These are phyloP conservation scores for Archivesica marissinica DNA, from an alignment of 1,140 invertebrate genomes.

Conservation along the genomic window DNA sequence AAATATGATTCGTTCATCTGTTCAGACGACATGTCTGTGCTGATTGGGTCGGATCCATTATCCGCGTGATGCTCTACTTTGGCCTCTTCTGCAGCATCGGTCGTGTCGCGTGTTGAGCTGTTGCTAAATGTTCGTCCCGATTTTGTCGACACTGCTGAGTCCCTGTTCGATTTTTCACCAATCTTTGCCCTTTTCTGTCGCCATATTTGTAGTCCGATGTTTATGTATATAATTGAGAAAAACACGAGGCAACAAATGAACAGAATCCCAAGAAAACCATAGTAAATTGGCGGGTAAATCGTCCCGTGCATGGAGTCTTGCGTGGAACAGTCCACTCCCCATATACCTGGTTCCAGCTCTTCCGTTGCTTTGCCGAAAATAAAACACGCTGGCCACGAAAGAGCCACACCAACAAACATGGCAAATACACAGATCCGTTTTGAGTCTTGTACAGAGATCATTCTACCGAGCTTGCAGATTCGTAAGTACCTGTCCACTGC, in stretches of 20 bases:
- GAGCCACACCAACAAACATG: slow-evolving; percentile 73
- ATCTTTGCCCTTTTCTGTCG: slow-evolving; percentile 71
- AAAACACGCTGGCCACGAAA: slow-evolving; percentile 77
- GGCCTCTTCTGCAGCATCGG: slow-evolving; percentile 7
- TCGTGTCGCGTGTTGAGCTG: slow-evolving; percentile 63
- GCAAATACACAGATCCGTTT: slow-evolving; percentile 75
- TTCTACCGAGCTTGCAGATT: slow-evolving; percentile 78
- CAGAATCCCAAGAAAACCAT: slow-evolving; percentile 76
- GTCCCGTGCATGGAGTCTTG: slow-evolving; percentile 76
- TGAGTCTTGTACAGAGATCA: slow-evolving; percentile 72
- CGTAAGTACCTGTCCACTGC: slow-evolving; percentile 79
- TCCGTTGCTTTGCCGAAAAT: slow-evolving; percentile 78
- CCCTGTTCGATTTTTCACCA: slow-evolving; percentile 54
- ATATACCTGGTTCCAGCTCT: slow-evolving; percentile 63
- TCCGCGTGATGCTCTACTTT: not conserved
- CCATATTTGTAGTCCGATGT: slow-evolving; percentile 77
- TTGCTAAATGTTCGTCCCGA: slow-evolving; percentile 52
- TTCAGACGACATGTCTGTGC: slow-evolving; percentile 77
- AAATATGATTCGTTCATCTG: slow-evolving; percentile 57
- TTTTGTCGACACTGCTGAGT: slow-evolving; percentile 39
- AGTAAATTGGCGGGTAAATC: slow-evolving; percentile 77
- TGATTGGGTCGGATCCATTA: slow-evolving; percentile 69
- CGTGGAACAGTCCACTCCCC: slow-evolving; percentile 78
- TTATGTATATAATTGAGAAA: slow-evolving; percentile 77
- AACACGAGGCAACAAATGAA: slow-evolving; percentile 76